A percentile compares a stretch with the other conserved stretches of the same genome.
Evolutionary conservation across 2,797 vertebrate species (phyloP).

Genomic region (Todus mexicanus): DNA sequence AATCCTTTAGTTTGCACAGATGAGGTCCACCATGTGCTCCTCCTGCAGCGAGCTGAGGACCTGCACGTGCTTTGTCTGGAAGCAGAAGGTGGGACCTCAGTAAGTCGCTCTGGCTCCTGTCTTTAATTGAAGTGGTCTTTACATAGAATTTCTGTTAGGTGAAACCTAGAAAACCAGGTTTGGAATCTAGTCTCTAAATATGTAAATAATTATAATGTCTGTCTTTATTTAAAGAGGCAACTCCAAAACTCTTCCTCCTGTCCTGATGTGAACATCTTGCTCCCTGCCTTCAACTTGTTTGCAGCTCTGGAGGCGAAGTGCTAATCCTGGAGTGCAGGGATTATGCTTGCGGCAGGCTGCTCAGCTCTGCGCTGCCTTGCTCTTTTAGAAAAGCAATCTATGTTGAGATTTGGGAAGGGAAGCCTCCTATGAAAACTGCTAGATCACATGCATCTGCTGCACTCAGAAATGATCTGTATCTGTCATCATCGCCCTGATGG

Average conservation of each 20-base stretch:
- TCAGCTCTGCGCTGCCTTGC: background rate
- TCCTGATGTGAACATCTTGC: background rate
- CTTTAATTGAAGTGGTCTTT: background rate
- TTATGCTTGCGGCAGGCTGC: background rate
- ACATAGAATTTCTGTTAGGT: background rate
- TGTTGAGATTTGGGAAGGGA: background rate
- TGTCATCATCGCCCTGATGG: background rate
- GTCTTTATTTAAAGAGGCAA: background rate
- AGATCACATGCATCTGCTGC: background rate
- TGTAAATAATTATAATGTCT: background rate
- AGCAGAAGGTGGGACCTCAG: fast-evolving
- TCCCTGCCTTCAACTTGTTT: background rate
- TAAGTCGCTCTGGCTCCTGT: background rate
- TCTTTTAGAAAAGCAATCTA: background rate
- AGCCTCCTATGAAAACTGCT: background rate
- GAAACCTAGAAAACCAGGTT: background rate
- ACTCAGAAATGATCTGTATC: background rate
- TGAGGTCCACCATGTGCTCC: background rate
- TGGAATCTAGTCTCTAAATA: background rate
- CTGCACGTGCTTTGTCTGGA: background rate
- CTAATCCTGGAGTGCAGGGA: fast-evolving
- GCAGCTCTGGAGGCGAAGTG: background rate
- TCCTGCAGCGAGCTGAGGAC: background rate
- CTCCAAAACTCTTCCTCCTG: no score
- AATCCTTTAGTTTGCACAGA: background rate